A percentile compares a stretch with the other conserved stretches of the same genome.
These are phyloP conservation scores for Bibio marci DNA, from an alignment of 2,888 invertebrate genomes.

Conservation along the genomic window DNA sequence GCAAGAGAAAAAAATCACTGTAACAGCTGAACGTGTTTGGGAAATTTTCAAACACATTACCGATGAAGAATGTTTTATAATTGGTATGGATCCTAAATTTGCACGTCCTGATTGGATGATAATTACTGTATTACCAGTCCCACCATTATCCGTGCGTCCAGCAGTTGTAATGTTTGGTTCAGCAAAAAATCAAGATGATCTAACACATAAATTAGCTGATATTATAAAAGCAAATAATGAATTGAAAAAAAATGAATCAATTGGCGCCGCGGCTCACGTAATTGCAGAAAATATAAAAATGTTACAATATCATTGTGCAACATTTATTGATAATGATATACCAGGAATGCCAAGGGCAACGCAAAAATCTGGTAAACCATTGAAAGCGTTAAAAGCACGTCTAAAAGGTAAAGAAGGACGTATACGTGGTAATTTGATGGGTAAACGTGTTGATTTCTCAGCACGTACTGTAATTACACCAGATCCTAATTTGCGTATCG, in stretches of 20 bases:
- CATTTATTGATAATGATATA: slow-evolving; percentile 96
- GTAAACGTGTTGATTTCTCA: slow-evolving; percentile 98
- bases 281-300: slow-evolving; percentile 93
- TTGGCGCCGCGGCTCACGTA: slow-evolving; percentile 95
- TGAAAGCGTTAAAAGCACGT: slow-evolving; percentile 94
- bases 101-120: slow-evolving; percentile 99
- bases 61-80: slow-evolving; percentile 89
- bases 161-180: slow-evolving; percentile 99
- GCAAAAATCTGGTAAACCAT: slow-evolving; percentile 97
- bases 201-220: slow-evolving; percentile 96
- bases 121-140: slow-evolving; percentile 90
- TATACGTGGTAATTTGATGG: slow-evolving; percentile 98
- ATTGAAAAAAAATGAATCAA: slow-evolving; percentile 81
- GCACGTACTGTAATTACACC: slow-evolving; percentile 98
- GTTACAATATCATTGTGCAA: slow-evolving; percentile 97
- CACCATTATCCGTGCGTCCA: slow-evolving; percentile 88
- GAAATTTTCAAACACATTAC: slow-evolving; percentile 92
- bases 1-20: slow-evolving; percentile 84
- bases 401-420: slow-evolving; percentile 97
- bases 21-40: slow-evolving; percentile 92
- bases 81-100: slow-evolving; percentile 93
- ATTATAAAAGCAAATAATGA: slow-evolving; percentile 98
- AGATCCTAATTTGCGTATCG: slow-evolving; percentile 85
- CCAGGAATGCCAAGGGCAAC: slow-evolving; percentile 95
- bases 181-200: slow-evolving; percentile 95